Evolutionary conservation across 2,113 vertebrate genomes (phyloP).

Genomic region (Cebidichthys violaceus): DNA sequence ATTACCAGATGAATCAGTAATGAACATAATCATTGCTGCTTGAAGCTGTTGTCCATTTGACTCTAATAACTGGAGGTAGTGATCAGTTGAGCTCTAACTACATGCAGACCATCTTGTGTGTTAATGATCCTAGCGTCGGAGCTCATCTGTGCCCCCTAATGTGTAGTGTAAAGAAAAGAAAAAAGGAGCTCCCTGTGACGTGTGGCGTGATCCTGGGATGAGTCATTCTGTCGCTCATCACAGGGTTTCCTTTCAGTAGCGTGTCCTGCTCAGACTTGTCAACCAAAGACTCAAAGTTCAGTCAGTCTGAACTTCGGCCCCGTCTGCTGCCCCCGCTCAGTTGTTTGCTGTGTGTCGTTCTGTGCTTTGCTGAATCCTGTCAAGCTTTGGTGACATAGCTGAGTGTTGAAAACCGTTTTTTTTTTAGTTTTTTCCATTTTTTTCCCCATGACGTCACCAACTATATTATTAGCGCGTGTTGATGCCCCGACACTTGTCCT

Average conservation of each 20-base stretch:
- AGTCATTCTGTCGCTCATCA: conserved; percentile 38
- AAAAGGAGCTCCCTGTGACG: not conserved
- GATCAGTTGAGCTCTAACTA: not conserved
- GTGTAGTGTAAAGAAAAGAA: conserved; percentile 2
- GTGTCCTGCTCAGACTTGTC: not conserved
- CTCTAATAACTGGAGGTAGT: not conserved
- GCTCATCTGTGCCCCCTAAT: conserved; percentile 15
- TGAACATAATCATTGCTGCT: not conserved
- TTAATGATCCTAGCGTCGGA: not conserved
- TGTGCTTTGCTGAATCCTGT: not conserved
- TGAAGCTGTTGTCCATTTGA: not conserved
- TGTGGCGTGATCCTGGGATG: conserved; percentile 2
- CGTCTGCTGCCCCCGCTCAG: not conserved
- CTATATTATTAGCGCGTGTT: not conserved
- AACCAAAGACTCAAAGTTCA: conserved; percentile 33
- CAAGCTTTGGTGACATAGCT: not conserved
- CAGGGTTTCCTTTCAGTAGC: conserved; percentile 32
- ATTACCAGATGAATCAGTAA: not conserved
- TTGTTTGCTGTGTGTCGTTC: conserved; percentile 1
- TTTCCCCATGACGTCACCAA: not conserved
- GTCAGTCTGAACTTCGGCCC: conserved; percentile 31
- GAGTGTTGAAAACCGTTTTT: not conserved
- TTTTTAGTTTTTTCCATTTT: not conserved
- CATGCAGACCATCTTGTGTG: not conserved
- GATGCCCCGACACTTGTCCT: conserved; percentile 11